These are phyloP conservation scores for Bos taurus DNA, from an alignment of 2,113 vertebrate genomes.

Conservation along the genomic window ARS-UCD2.0 NC_037337.1:89786501-89787000, in stretches of 20 bases:
- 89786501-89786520: conserved; percentile 57
- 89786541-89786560: not conserved
- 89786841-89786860: conserved; percentile 74
- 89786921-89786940: conserved; percentile 62
- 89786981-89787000: conserved; percentile 46
- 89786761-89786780: conserved; percentile 88
- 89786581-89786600: conserved; percentile 41
- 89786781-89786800: conserved; percentile 82
- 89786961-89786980: conserved; percentile 53
- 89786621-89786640: not conserved
- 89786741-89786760: conserved; percentile 84
- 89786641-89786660: not conserved
- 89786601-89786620: not conserved
- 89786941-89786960: conserved; percentile 78
- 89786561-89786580: conserved; percentile 16
- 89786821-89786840: conserved; percentile 64
- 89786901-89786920: conserved; percentile 75
- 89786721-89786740: conserved; percentile 68
- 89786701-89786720: conserved; percentile 45
- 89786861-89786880: conserved; percentile 84
- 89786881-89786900: conserved; percentile 94
- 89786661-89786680: conserved; percentile 41
- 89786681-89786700: not conserved
- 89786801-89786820: conserved; percentile 58
- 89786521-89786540: not conserved